A percentile compares a stretch with the other conserved stretches of the same genome.
phyloP scores from a whole-genome alignment of 2,888 invertebrate genomes.

The Odontothrips loti region DNA sequence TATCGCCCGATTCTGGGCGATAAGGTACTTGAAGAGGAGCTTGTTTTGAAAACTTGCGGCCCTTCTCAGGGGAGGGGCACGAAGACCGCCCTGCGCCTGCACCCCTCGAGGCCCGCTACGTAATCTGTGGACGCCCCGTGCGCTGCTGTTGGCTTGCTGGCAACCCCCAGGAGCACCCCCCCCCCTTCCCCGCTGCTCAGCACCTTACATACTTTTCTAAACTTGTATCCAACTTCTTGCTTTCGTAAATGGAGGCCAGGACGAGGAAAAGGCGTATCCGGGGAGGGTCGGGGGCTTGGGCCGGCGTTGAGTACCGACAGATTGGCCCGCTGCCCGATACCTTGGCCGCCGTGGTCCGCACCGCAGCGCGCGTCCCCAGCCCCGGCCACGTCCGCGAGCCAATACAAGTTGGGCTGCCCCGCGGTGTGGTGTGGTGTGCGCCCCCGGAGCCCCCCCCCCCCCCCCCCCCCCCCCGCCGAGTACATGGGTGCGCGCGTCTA shows the following conservation, averaged over 20 bases:
- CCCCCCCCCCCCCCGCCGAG: no score
- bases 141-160: neutral
- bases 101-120: neutral
- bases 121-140: neutral
- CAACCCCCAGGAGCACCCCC: neutral
- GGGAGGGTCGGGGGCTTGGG: neutral
- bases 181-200: neutral
- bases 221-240: conserved; percentile 4
- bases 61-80: no score
- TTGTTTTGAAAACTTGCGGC: no score
- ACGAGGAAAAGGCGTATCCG: neutral
- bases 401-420: no score
- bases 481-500: no score
- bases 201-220: neutral
- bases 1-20: no score
- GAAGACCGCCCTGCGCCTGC: no score
- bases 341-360: neutral
- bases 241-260: neutral
- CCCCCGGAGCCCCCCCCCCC: no score
- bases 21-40: no score
- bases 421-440: no score
- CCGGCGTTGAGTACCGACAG: neutral
- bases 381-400: neutral
- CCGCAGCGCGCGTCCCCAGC: neutral
- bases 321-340: conserved; percentile 7